A percentile compares a stretch with the other conserved stretches of the same genome.
These are phyloP conservation scores for Neopipo cinnamomea DNA, from an alignment of 2,113 vertebrate genomes.

Conservation along the genomic window DNA sequence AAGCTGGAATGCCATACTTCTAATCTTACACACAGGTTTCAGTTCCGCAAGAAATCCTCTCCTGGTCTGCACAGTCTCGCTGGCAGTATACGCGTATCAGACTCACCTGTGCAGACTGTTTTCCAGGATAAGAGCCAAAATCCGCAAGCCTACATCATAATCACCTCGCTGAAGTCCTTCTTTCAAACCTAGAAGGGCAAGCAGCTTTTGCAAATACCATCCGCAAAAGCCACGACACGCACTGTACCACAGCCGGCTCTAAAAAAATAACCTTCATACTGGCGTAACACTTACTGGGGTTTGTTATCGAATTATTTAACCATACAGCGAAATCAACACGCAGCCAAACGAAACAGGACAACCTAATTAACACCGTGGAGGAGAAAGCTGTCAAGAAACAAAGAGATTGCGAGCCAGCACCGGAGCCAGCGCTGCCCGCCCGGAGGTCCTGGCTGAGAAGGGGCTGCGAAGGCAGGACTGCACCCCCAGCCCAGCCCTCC, in stretches of 20 bases:
- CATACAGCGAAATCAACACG: neutral
- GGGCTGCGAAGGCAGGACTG: neutral
- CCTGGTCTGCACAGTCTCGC: neutral
- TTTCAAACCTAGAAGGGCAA: neutral
- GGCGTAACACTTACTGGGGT: neutral
- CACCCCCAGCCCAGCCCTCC: neutral
- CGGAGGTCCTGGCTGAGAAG: neutral
- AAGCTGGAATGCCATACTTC: neutral
- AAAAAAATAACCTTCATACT: neutral
- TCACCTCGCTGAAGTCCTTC: neutral
- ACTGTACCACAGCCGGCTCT: neutral
- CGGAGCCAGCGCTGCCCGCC: neutral
- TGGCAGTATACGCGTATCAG: accelerated
- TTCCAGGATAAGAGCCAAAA: neutral
- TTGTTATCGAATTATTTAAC: neutral
- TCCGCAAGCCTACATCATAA: neutral
- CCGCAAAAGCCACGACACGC: neutral
- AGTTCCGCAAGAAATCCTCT: neutral
- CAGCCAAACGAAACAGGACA: neutral
- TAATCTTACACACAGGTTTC: neutral
- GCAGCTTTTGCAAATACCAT: neutral
- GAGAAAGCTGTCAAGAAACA: neutral
- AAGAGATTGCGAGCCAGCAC: neutral
- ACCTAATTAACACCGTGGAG: neutral
- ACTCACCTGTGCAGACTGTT: neutral